Conservation (phyloP, 2,888 invertebrate species). For the Leuctra nigra region DNA sequence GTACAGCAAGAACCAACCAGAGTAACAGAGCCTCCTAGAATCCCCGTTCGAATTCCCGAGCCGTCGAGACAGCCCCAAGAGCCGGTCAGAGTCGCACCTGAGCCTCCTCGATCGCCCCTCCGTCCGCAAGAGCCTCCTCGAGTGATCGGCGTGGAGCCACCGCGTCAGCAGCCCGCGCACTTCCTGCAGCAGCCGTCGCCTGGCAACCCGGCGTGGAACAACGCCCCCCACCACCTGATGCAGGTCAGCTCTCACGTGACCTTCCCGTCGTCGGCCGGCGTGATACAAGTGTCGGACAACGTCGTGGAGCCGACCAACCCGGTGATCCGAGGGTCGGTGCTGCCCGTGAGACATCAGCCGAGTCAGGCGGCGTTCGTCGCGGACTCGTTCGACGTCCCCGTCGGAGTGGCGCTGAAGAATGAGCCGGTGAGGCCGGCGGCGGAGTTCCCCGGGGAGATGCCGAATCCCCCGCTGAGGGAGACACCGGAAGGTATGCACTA, state of each 20-base stretch:
- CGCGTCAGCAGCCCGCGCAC: neutral
- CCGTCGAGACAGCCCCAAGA: too few species aligned
- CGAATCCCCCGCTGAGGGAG: conserved; percentile 4
- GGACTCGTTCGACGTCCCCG: neutral
- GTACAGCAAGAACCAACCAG: too few species aligned
- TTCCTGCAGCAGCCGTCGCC: neutral
- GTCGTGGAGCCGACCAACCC: neutral
- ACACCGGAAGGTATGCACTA: conserved; percentile 12
- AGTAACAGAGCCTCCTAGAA: too few species aligned
- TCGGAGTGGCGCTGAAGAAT: neutral
- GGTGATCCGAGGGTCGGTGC: neutral
- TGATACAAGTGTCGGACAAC: neutral
- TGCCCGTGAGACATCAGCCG: neutral
- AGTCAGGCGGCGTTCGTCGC: neutral
- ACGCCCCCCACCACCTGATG: neutral
- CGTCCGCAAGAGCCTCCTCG: too few species aligned
- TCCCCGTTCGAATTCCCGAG: too few species aligned
- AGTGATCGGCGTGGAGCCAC: conserved; percentile 14
- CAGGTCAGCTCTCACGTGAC: conserved; percentile 9
- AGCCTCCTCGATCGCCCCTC: too few species aligned
- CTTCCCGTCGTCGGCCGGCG: neutral
- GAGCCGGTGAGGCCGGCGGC: neutral
- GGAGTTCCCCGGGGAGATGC: conserved; percentile 8
- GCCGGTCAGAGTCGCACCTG: too few species aligned
- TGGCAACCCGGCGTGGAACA: neutral